Evolutionary conservation across 2,888 invertebrate species (phyloP), one percentile per base, ranked within the genome.

Genomic region (Ptilodon capucinus): DNA sequence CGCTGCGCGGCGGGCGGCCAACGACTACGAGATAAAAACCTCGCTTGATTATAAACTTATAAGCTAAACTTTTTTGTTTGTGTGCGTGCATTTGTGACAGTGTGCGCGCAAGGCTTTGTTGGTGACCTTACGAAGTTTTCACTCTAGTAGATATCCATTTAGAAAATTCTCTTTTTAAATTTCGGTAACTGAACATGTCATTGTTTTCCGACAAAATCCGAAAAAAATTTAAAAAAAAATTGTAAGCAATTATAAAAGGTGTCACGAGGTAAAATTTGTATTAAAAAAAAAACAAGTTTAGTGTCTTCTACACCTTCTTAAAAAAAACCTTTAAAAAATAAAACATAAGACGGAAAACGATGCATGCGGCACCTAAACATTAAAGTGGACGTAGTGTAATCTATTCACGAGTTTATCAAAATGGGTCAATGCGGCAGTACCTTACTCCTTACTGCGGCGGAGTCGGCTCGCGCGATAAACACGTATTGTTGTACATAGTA

Each of bases 21-120:
- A 73, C 86, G 87, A 91, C 91, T 91, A 89, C 87, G 80, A 88
- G 90, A 91, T 91, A 91, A 90, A 90, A 90, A 90, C 90, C 81
- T 77, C 80, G 85, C 82, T 87, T 90, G 86, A 90, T 89, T 91
- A 90, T 89, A 89, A 91, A 89, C 88, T 90, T 90, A 89, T 89
- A 86, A 89, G 90, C 86, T 89, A 85, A 86, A 87, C 85, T 88
- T 91, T 86, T 89, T 85, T 80, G 70, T 79, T 69, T 61, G 87
- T 87, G 90, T 89, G 90, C 79, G 88, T 86, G 79, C 67, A 74
- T 71, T 74, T 74, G 74, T 76, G 74, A 69, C 72, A 63, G 81
- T 86, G 86, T 82, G 84, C 72, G 76, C 64, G 70, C 66, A 75
- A 79, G 83, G 84, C 81, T 87, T 86, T 81, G 81, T 82, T 76